A percentile compares a stretch with the other conserved stretches of the same genome.
phyloP scores from a whole-genome alignment of 1,140 invertebrate species.

The Limonius californicus region DNA sequence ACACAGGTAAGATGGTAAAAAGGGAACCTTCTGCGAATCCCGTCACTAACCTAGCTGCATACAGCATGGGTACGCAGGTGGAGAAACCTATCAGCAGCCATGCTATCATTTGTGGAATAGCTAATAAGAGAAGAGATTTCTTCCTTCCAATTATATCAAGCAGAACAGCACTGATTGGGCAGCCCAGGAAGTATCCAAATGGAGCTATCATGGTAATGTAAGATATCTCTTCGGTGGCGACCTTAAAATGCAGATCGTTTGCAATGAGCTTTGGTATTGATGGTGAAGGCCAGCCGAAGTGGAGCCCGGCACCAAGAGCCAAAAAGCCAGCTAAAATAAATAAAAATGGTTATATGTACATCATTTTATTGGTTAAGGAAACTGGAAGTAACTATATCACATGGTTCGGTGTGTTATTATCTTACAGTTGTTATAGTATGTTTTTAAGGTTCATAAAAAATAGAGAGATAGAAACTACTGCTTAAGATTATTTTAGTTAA shows the following conservation, averaged over 20 bases:
- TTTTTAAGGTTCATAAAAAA: too few relatives aligned
- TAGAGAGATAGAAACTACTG: too few relatives aligned
- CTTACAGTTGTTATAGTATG: too few relatives aligned
- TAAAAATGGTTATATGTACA: too few relatives aligned
- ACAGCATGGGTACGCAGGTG: conserved; percentile 36
- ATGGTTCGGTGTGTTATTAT: too few relatives aligned
- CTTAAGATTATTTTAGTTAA: too few relatives aligned
- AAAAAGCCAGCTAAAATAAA: not conserved
- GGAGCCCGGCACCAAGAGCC: conserved; percentile 7
- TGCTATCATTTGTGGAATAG: conserved; percentile 42
- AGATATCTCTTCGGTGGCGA: conserved; percentile 40
- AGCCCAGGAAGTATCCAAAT: conserved; percentile 43
- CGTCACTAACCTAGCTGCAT: conserved; percentile 42
- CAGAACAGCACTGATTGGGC: conserved; percentile 47
- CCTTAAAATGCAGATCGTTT: conserved; percentile 22
- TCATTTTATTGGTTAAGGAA: too few relatives aligned
- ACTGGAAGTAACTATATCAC: too few relatives aligned
- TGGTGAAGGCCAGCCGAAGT: conserved; percentile 20
- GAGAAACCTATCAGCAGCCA: conserved; percentile 45
- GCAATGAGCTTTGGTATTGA: conserved; percentile 7
- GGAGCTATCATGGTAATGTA: conserved; percentile 45
- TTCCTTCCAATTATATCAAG: conserved; percentile 46
- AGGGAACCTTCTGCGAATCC: conserved; percentile 46
- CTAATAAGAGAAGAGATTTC: conserved; percentile 39
- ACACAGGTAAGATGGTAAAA: conserved; percentile 49